A percentile compares a stretch with the other conserved stretches of the same genome.
Conservation (phyloP, 2,797 vertebrate species). For the Hydrophis major region DNA sequence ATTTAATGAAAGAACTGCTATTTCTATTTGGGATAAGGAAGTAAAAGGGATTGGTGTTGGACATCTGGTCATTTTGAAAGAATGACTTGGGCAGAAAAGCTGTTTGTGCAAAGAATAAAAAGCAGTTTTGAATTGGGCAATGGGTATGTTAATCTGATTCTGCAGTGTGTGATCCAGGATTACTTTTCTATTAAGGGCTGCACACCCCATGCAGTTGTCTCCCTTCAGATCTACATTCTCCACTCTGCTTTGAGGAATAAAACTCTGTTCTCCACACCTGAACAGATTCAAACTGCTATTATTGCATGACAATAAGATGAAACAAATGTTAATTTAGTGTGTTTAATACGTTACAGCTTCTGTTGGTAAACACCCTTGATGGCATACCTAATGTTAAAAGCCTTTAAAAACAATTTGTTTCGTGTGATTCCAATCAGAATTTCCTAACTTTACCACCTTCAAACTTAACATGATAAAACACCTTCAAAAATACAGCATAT, state of each 20-base stretch:
- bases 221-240: constrained; percentile 50
- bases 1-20: constrained; percentile 40
- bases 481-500: constrained; percentile 96
- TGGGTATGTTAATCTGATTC: constrained; percentile 18
- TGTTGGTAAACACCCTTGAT: constrained; percentile 82
- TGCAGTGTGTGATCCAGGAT: constrained; percentile 9
- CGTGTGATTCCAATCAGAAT: constrained; percentile 85
- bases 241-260: constrained; percentile 37
- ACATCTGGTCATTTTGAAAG: constrained; percentile 62
- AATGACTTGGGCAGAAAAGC: constrained; percentile 40
- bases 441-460: constrained; percentile 90
- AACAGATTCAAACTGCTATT: constrained; percentile 62
- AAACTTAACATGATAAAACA: constrained; percentile 92
- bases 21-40: constrained; percentile 46
- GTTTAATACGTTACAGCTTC: constrained; percentile 82
- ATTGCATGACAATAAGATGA: constrained; percentile 84
- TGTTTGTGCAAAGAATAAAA: constrained; percentile 36
- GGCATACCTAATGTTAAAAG: constrained; percentile 84
- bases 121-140: constrained; percentile 41
- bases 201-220: constrained; percentile 51
- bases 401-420: constrained; percentile 85
- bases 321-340: constrained; percentile 83
- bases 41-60: constrained; percentile 57
- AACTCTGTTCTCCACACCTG: constrained; percentile 61
- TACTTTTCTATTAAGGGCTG: constrained; percentile 51